phyloP scores from a whole-genome alignment of 1,140 invertebrate species.

The Bombus balteatus region DNA sequence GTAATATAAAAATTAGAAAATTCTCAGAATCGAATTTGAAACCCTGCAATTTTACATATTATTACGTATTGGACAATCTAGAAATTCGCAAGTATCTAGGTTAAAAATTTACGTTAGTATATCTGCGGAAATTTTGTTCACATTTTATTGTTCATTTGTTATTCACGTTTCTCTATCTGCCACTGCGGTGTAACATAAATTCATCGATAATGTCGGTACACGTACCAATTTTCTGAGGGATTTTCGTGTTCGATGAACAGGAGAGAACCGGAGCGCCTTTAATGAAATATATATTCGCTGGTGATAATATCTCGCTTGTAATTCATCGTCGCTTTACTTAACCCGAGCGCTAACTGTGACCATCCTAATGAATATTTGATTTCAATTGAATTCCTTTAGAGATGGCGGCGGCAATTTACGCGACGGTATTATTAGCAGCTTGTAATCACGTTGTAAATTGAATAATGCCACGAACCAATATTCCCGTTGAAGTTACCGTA shows the following conservation, averaged over 20 bases:
- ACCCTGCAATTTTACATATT: neutral
- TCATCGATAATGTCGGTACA: neutral
- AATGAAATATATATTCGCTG: neutral
- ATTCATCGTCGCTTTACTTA: conserved; percentile 30
- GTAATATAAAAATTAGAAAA: too few species aligned
- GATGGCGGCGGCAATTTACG: conserved; percentile 16
- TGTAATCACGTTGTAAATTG: conserved; percentile 43
- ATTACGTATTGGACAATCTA: too few species aligned
- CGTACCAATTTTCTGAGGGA: neutral
- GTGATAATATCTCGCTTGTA: conserved; percentile 16
- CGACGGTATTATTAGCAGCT: conserved; percentile 24
- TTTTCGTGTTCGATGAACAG: neutral
- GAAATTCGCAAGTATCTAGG: neutral
- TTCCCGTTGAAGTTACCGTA: conserved; percentile 17
- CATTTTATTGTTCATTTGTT: neutral
- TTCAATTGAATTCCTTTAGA: conserved; percentile 39
- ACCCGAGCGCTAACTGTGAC: neutral
- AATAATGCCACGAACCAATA: conserved; percentile 31
- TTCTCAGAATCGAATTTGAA: too few species aligned
- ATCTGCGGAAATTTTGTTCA: neutral
- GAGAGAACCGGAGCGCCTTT: neutral
- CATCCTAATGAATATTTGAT: conserved; percentile 42
- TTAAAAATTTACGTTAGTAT: neutral
- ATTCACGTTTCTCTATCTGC: neutral
- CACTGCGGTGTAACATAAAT: neutral